Percentiles rank a stretch among this genome's conserved stretches.
Evolutionary conservation across 2,113 vertebrate genomes (phyloP).

Genomic region (Tachuris rubrigastra): DNA sequence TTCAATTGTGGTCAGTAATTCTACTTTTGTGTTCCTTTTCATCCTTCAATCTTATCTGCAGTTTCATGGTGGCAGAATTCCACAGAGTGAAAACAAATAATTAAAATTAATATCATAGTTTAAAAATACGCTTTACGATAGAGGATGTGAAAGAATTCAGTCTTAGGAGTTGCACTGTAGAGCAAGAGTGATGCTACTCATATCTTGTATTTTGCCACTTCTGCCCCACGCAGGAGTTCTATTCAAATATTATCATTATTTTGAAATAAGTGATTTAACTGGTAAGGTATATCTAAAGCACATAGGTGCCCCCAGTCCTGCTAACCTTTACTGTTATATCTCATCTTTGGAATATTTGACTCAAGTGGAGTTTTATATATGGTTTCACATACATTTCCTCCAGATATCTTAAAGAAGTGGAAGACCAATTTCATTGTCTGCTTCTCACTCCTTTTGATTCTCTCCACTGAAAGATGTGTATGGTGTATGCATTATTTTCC

Average conservation of each 20-base stretch:
- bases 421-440: background rate
- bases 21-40: background rate
- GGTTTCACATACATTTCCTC: background rate
- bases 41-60: background rate
- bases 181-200: background rate
- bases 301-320: background rate
- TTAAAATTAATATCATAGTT: background rate
- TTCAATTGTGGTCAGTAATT: background rate
- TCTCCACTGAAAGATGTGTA: background rate
- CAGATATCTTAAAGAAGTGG: background rate
- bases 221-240: background rate
- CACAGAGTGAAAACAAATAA: background rate
- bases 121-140: background rate
- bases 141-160: background rate
- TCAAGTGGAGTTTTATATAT: rapidly evolving
- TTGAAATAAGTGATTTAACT: background rate
- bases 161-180: background rate
- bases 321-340: background rate
- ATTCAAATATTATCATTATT: background rate
- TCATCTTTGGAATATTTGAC: rapidly evolving
- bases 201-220: background rate
- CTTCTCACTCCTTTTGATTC: background rate
- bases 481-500: background rate
- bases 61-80: background rate
- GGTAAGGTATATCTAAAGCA: background rate